Percentiles rank a stretch among this genome's conserved stretches.
Conservation (phyloP, 2,888 invertebrate genomes). For the Taphrorychus bicolor region DNA sequence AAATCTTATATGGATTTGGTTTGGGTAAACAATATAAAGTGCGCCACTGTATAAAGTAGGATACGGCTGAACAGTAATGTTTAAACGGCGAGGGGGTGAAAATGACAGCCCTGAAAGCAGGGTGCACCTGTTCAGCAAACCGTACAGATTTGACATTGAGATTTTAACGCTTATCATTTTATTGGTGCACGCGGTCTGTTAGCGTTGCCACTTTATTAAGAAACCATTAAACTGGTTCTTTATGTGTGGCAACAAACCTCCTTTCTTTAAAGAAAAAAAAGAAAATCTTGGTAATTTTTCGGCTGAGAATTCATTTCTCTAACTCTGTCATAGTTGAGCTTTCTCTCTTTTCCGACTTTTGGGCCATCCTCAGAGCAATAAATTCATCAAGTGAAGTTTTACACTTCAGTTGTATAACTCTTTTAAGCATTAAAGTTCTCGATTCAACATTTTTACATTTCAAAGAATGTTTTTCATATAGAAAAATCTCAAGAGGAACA, state of each 20-base stretch:
- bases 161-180: slow-evolving; percentile 54
- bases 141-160: slow-evolving; percentile 53
- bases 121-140: slow-evolving; percentile 54
- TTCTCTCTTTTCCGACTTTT: no score
- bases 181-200: slow-evolving; percentile 46
- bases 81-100: slow-evolving; percentile 51
- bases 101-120: slow-evolving; percentile 45
- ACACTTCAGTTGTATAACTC: no score
- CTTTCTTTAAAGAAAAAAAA: not conserved
- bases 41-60: slow-evolving; percentile 28
- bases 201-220: slow-evolving; percentile 46
- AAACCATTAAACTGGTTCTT: slow-evolving; percentile 42
- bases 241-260: no score
- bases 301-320: not conserved
- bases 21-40: no score
- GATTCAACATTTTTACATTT: no score
- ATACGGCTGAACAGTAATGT: slow-evolving; percentile 44
- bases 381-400: no score
- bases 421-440: no score
- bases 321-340: no score
- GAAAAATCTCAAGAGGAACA: no score
- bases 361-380: no score
- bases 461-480: no score
- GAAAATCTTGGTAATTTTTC: not conserved
- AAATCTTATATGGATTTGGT: no score